Conservation (phyloP, 2,113 vertebrate genomes). For the Montifringilla adamsi region DNA sequence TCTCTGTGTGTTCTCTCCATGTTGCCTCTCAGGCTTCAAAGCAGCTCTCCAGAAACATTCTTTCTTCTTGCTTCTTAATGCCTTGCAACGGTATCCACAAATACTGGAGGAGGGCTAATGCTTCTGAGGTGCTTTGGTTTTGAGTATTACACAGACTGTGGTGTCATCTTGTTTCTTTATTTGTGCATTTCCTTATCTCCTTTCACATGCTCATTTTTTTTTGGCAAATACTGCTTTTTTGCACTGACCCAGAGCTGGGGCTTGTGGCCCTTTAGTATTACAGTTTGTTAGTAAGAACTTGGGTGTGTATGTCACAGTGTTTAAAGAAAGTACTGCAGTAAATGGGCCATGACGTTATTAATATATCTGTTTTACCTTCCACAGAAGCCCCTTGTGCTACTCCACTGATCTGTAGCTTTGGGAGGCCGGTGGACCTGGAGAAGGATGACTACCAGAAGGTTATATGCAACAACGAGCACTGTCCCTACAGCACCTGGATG, state of each 20-base stretch:
- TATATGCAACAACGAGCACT: constrained; percentile 94
- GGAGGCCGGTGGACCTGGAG: constrained; percentile 87
- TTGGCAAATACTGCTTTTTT: background rate
- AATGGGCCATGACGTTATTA: background rate
- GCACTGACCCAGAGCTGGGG: background rate
- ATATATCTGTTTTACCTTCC: constrained; percentile 29
- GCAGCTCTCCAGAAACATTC: background rate
- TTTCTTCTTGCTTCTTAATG: background rate
- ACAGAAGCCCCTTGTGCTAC: constrained; percentile 93
- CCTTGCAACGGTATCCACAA: background rate
- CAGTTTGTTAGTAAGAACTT: background rate
- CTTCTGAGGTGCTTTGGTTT: constrained; percentile 10
- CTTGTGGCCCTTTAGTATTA: background rate
- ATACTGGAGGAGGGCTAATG: background rate
- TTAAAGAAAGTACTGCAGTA: background rate
- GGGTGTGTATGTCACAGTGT: background rate
- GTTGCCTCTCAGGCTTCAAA: constrained; percentile 19
- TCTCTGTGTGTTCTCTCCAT: background rate
- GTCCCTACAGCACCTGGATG: constrained; percentile 94
- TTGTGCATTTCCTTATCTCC: background rate
- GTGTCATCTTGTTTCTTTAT: background rate
- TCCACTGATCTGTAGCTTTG: constrained; percentile 90
- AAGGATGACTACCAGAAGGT: constrained; percentile 98
- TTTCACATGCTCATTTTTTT: background rate
- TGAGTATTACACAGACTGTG: background rate